Conservation (phyloP, 1,140 invertebrate species). For the Lineus longissimus region DNA sequence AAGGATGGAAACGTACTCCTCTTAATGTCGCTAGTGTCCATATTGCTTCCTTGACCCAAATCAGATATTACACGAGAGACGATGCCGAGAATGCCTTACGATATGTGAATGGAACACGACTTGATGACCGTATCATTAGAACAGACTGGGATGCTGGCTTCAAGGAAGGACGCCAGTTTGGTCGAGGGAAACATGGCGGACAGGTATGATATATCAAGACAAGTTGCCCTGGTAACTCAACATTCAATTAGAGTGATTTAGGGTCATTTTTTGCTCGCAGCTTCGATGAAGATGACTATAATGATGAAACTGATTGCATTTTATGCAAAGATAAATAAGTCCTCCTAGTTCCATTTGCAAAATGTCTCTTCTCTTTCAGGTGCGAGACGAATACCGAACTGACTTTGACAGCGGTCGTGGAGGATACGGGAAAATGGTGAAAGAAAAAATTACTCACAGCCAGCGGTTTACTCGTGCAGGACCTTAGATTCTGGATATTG, state of each 20-base stretch:
- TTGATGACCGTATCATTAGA: conserved; percentile 95
- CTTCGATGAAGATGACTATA: neutral
- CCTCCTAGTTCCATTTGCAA: too few species aligned
- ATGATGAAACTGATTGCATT: too few species aligned
- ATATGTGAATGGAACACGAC: conserved; percentile 92
- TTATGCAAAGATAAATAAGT: too few species aligned
- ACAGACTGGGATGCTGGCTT: conserved; percentile 99
- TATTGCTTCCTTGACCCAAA: too few species aligned
- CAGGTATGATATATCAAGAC: conserved; percentile 80
- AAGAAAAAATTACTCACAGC: conserved; percentile 57
- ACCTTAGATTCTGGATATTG: neutral
- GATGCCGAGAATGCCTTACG: conserved; percentile 94
- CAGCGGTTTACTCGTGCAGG: neutral
- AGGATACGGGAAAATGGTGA: conserved; percentile 92
- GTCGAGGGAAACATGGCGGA: conserved; percentile 95
- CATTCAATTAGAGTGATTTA: neutral
- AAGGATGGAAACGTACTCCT: too few species aligned
- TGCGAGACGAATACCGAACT: conserved; percentile 95
- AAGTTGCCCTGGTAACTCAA: conserved; percentile 20
- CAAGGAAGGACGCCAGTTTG: conserved; percentile 96
- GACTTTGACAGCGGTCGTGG: conserved; percentile 95
- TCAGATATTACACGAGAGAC: conserved; percentile 72
- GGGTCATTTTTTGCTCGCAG: conserved; percentile 10
- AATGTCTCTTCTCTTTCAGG: conserved; percentile 60
- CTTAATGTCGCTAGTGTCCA: too few species aligned